Evolutionary conservation across 2,888 invertebrate genomes (phyloP), one percentile per base, ranked within the genome.

Genomic region (Eupeodes luniger): DNA sequence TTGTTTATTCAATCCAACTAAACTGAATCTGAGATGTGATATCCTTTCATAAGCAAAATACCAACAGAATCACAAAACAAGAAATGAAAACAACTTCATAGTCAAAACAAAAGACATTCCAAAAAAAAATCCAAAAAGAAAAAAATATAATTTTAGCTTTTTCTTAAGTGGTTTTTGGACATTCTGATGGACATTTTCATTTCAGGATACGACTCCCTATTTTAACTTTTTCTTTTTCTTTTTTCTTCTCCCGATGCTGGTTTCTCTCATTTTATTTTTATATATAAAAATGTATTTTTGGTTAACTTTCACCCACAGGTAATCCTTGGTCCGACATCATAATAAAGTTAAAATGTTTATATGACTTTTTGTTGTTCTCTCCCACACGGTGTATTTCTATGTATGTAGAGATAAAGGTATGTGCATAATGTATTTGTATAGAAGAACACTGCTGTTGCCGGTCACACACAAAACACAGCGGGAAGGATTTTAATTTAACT

Each of bases 81-180:
- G 27, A 36, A 47, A 9, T 19, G 19, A 19, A 53, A 36, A 40
- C 40, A 80, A 49, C 61, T 62, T 55, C 70, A 55, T 14, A 69
- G 67, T 61, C 53, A 67, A 53, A 51, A 74, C 67, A 79, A 34
- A 40, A 66, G 49, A 16, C 47, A 47, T 47, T 19, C 34, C n/a
- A 61, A 69, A 47, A 14, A 27, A 67, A 51, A 19, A 51, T 27
- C 27, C 27, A 14, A 51, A 40, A 12, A 12, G 59, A 96, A 47
- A 96, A 94, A 97, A 97, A 94, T 97, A 97, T 93, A 97, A 97
- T 94, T 85, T 91, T 59, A 91, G 91, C 91, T 95, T 95, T 90
- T 95, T 90, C 94, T 96, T 97, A 97, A 94, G 97, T 97, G 95
- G 97, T 97, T 93, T 97, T 98, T 94, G 89, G 89, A 89, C 85